Evolutionary conservation across 2,113 vertebrate genomes (phyloP).

Genomic region (Crotalus helleri): DNA sequence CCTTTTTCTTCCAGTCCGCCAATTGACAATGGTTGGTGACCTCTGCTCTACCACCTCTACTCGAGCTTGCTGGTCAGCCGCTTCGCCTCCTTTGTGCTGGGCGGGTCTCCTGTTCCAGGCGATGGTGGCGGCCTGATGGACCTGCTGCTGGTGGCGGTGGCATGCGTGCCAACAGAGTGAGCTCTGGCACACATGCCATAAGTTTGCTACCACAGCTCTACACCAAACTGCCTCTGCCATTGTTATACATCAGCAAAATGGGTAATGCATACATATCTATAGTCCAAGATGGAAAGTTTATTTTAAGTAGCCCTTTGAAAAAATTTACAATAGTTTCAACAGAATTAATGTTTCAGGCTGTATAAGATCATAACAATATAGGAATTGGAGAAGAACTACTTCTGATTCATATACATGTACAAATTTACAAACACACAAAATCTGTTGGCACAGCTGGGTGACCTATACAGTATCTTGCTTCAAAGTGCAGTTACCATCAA

Average conservation of each 20-base stretch:
- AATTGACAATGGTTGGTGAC: too few species aligned
- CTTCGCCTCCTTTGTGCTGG: too few species aligned
- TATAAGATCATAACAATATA: neutral
- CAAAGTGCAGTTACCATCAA: neutral
- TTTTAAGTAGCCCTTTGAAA: neutral
- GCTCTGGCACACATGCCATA: too few species aligned
- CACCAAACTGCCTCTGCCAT: neutral
- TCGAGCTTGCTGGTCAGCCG: too few species aligned
- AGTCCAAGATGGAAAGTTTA: neutral
- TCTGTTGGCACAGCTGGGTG: neutral
- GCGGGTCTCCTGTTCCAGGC: too few species aligned
- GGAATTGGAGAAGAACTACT: neutral
- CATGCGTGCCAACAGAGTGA: too few species aligned
- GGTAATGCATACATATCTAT: slow-evolving; percentile 11
- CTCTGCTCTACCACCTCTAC: too few species aligned
- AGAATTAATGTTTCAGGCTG: slow-evolving; percentile 2
- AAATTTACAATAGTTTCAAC: neutral
- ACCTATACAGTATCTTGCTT: neutral
- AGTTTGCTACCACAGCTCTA: too few species aligned
- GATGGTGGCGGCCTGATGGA: too few species aligned
- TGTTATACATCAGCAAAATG: slow-evolving; percentile 11
- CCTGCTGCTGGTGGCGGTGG: too few species aligned
- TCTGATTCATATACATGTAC: too few species aligned
- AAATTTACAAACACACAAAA: neutral
- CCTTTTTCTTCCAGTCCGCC: too few species aligned